Base-by-base conservation (phyloP, 2,797 vertebrate genomes). In the Mus caroli region DNA sequence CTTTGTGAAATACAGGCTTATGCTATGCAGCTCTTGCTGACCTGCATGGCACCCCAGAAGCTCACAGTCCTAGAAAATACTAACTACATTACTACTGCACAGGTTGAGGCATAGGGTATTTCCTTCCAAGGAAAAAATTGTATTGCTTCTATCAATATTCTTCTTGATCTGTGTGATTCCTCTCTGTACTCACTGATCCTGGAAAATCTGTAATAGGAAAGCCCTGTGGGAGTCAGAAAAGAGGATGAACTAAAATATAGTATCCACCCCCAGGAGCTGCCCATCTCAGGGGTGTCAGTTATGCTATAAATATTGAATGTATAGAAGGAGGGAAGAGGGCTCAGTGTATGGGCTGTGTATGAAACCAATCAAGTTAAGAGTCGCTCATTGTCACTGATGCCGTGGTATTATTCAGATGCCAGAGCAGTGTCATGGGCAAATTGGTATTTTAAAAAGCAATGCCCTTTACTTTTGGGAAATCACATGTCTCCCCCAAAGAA, bases 401-500 rank as follows among this genome's bases (percentile, higher is more conserved):
- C 43, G 2, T 26, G 78, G 64, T 26, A 24, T 50, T 78, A 77
- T 83, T 91, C 95, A 75, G 89, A 89, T 26, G 31, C n/a, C 69
- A 78, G 14, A 13, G 40, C 34, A 28, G 40, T 75, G 37, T 78
- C 75, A 46, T 46, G 43, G 19, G 19, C n/a, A 88, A 77, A 15
- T 26, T 56, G 19, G n/a, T 37, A n/a, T 69, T 95, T 93, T 69
- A 28, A 34, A 84, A 91, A 54, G n/a, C 13, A 77, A 62, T 2
- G 0, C 0, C n/a, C 22, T 86, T 94, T 88, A 56, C 26, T 82
- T 91, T 79, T n/a, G 37, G 90, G 64, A 92, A 95, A 85, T 77
- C 64, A 93, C 92, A 78, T 58, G 17, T 95, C 40, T n/a, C 40
- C 22, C 9, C 0, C 5, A 88, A 95, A 97, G 50, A 88, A 96